phyloP scores from a whole-genome alignment of 2,888 invertebrate genomes.

The Cryptus armator region DNA sequence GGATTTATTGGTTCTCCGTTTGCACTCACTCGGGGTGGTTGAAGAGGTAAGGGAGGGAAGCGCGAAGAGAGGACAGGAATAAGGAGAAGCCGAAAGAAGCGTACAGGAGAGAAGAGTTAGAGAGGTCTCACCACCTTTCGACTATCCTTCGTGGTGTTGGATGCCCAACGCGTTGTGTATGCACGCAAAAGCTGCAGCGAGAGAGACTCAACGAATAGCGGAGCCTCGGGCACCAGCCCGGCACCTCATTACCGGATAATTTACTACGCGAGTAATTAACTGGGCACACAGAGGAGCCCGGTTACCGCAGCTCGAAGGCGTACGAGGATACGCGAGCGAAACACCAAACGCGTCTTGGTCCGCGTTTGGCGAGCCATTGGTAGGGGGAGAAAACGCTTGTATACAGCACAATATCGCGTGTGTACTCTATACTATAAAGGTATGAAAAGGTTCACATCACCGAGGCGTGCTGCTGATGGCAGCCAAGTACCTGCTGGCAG shows the following conservation, averaged over 20 bases:
- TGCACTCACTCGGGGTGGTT: constrained; percentile 69
- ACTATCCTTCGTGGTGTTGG: constrained; percentile 37
- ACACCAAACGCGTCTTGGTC: constrained; percentile 24
- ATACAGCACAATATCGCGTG: constrained; percentile 52
- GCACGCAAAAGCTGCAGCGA: not conserved
- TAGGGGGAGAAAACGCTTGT: constrained; percentile 15
- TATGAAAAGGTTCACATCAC: constrained; percentile 53
- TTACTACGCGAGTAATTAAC: constrained; percentile 85
- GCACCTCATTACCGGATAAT: constrained; percentile 85
- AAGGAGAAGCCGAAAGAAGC: constrained; percentile 55
- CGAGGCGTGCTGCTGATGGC: constrained; percentile 48
- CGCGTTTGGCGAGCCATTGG: not conserved
- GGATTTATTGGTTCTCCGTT: constrained; percentile 82
- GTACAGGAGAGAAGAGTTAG: constrained; percentile 59
- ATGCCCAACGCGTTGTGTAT: constrained; percentile 52
- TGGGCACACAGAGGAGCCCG: constrained; percentile 81
- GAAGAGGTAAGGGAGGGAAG: constrained; percentile 35
- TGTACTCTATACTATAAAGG: constrained; percentile 58
- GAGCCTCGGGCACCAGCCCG: constrained; percentile 81
- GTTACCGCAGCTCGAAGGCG: constrained; percentile 72
- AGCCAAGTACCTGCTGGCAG: constrained; percentile 69
- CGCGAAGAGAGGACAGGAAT: constrained; percentile 44
- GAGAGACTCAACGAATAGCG: constrained; percentile 29
- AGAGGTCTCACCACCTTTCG: constrained; percentile 55
- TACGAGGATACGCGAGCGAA: constrained; percentile 24